A percentile compares a stretch with the other conserved stretches of the same genome.
Conservation (phyloP, 2,113 vertebrate genomes). For the Megalops atlanticus region DNA sequence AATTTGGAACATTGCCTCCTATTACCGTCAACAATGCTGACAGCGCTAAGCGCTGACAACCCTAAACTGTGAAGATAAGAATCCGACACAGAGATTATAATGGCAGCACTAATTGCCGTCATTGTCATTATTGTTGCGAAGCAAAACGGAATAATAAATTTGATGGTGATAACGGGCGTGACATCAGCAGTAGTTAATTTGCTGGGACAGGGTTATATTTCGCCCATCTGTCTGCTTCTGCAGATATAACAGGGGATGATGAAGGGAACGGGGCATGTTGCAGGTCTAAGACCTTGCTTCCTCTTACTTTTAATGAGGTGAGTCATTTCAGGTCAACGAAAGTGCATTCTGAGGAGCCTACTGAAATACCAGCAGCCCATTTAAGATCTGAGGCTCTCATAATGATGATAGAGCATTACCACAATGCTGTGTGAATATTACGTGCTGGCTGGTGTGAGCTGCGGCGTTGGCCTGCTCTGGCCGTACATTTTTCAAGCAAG, state of each 20-base stretch:
- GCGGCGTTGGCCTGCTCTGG: background rate
- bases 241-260: conserved; percentile 61
- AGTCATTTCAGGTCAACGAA: conserved; percentile 52
- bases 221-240: conserved; percentile 47
- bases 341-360: conserved; percentile 40
- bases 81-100: conserved; percentile 1
- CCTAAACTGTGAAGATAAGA: background rate
- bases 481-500: background rate
- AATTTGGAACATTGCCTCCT: background rate
- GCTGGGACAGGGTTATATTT: conserved; percentile 58
- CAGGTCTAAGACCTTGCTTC: conserved; percentile 57
- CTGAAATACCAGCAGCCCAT: background rate
- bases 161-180: conserved; percentile 52
- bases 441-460: background rate
- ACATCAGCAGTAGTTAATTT: conserved; percentile 50
- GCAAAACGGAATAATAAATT: conserved; percentile 45
- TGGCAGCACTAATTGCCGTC: conserved; percentile 32
- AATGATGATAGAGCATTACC: background rate
- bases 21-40: background rate
- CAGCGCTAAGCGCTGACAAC: background rate
- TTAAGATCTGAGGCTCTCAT: background rate
- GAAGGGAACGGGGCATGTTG: conserved; percentile 61
- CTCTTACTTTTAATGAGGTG: conserved; percentile 60
- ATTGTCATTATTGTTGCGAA: conserved; percentile 34
- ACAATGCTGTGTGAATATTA: background rate